These are phyloP conservation scores for Glossophaga mutica DNA, from an alignment of 2,797 vertebrate species.

Conservation along the genomic window DNA sequence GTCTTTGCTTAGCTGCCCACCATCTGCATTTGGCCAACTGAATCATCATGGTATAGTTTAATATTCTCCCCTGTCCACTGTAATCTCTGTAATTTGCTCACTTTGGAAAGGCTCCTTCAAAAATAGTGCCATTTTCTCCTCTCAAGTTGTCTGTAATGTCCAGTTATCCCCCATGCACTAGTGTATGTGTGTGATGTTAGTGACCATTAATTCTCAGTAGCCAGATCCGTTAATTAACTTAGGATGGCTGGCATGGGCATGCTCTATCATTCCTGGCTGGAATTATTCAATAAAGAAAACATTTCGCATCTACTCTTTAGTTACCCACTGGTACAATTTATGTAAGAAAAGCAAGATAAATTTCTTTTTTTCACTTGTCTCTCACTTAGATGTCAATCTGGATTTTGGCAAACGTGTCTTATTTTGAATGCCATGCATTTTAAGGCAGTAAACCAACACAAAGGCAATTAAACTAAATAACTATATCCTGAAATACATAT, in stretches of 20 bases:
- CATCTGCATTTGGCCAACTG: background rate
- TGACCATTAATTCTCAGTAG: background rate
- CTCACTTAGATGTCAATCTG: background rate
- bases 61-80: background rate
- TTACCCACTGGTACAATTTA: background rate
- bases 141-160: background rate
- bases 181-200: background rate
- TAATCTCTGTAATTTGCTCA: background rate
- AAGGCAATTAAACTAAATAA: background rate
- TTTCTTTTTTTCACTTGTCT: background rate
- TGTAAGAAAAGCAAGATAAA: background rate
- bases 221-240: background rate
- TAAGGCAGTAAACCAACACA: background rate
- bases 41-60: background rate
- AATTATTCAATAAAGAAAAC: slow-evolving; percentile 17
- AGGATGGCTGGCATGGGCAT: background rate
- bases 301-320: background rate
- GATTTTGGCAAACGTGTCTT: background rate
- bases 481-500: background rate
- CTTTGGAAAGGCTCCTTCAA: background rate
- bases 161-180: background rate
- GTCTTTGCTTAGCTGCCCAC: background rate
- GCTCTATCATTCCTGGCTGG: background rate
- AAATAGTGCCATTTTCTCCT: background rate
- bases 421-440: background rate